phyloP scores from a whole-genome alignment of 2,888 invertebrate species.

The Lithophane socia region DNA sequence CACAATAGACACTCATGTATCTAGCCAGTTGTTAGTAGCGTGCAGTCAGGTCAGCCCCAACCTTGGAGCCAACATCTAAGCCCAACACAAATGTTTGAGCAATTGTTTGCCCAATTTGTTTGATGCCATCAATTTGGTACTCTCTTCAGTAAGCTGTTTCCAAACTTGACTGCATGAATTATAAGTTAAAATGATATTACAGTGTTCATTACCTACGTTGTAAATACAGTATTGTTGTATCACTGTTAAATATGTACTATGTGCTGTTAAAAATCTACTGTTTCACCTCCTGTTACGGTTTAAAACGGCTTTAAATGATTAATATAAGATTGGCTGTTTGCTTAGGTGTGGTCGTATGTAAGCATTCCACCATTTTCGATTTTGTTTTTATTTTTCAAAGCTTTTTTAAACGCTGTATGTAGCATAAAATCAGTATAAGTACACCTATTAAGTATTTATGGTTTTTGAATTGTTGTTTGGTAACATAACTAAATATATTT shows the following conservation, averaged over 20 bases:
- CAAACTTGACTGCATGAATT: slow-evolving; percentile 78
- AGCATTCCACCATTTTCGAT: slow-evolving; percentile 84
- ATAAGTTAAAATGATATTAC: slow-evolving; percentile 80
- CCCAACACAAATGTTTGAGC: slow-evolving; percentile 28
- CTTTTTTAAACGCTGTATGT: slow-evolving; percentile 74
- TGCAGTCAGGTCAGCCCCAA: slow-evolving; percentile 73
- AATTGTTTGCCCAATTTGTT: slow-evolving; percentile 21
- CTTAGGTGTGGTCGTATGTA: slow-evolving; percentile 78
- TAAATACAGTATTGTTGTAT: slow-evolving; percentile 84
- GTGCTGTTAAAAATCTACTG: slow-evolving; percentile 55
- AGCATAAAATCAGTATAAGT: slow-evolving; percentile 82
- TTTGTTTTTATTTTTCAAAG: slow-evolving; percentile 72
- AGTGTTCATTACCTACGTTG: slow-evolving; percentile 80
- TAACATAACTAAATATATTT: slow-evolving; percentile 79
- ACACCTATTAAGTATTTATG: slow-evolving; percentile 83
- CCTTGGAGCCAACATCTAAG: slow-evolving; percentile 29
- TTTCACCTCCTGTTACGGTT: slow-evolving; percentile 40
- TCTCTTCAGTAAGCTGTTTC: slow-evolving; percentile 36
- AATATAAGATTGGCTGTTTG: slow-evolving; percentile 66
- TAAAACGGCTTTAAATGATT: slow-evolving; percentile 40
- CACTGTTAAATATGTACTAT: slow-evolving; percentile 71
- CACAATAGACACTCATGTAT: slow-evolving; percentile 66
- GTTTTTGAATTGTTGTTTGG: slow-evolving; percentile 85
- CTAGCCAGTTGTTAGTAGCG: slow-evolving; percentile 75
- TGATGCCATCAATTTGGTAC: slow-evolving; percentile 16